phyloP scores from a whole-genome alignment of 2,888 invertebrate genomes.

The Catonia carolina region DNA sequence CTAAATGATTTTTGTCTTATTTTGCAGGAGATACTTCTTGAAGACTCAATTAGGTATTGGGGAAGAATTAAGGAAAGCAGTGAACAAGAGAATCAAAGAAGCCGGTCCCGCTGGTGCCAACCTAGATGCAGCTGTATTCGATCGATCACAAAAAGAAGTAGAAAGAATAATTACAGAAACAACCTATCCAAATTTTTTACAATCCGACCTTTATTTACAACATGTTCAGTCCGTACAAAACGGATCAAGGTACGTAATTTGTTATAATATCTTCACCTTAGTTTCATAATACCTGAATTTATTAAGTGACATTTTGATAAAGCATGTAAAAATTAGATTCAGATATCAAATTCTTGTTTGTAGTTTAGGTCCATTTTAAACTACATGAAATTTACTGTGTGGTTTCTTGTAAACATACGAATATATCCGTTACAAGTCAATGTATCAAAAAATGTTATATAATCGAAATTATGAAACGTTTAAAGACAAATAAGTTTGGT shows the following conservation, averaged over 20 bases:
- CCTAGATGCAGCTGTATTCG: constrained; percentile 76
- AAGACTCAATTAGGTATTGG: constrained; percentile 49
- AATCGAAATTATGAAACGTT: too few relatives aligned
- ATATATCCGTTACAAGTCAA: too few relatives aligned
- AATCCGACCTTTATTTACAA: constrained; percentile 84
- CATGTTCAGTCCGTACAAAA: constrained; percentile 59
- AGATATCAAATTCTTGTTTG: too few relatives aligned
- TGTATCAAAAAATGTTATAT: too few relatives aligned
- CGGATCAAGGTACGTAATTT: constrained; percentile 20
- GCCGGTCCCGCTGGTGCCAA: constrained; percentile 43
- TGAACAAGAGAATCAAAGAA: constrained; percentile 48
- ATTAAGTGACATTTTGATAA: too few relatives aligned
- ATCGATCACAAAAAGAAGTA: constrained; percentile 75
- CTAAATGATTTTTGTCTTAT: too few relatives aligned
- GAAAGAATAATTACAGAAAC: constrained; percentile 78
- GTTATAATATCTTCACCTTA: not conserved
- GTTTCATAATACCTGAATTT: not conserved
- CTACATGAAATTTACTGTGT: too few relatives aligned
- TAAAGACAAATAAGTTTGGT: too few relatives aligned
- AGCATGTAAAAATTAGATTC: too few relatives aligned
- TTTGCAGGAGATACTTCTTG: constrained; percentile 36
- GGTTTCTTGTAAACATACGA: too few relatives aligned
- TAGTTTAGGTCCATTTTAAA: too few relatives aligned
- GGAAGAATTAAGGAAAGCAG: constrained; percentile 56
- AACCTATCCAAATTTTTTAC: constrained; percentile 87